phyloP scores from a whole-genome alignment of 2,113 vertebrate species.

The Coryphaenoides rupestris region DNA sequence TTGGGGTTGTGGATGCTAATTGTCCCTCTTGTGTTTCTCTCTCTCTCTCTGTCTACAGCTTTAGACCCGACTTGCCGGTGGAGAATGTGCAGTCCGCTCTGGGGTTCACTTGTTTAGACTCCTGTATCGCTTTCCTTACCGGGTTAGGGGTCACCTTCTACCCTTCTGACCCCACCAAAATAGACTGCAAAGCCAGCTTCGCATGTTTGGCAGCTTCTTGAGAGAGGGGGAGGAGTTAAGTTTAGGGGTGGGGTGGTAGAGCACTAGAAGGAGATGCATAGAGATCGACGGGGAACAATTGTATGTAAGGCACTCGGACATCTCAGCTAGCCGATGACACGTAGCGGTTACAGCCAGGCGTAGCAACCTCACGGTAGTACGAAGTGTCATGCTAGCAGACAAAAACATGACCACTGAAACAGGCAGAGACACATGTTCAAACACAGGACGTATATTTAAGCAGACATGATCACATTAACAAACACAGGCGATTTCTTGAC shows the following conservation, averaged over 20 bases:
- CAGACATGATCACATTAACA: no score
- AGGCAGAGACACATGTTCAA: no score
- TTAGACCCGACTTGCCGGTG: slow-evolving; percentile 77
- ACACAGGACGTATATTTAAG: no score
- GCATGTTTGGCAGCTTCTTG: slow-evolving; percentile 79
- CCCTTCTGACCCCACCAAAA: slow-evolving; percentile 79
- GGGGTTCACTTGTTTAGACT: slow-evolving; percentile 84
- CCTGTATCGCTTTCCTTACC: slow-evolving; percentile 84
- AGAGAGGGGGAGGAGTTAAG: slow-evolving; percentile 19
- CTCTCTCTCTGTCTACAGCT: slow-evolving; percentile 57
- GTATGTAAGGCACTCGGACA: slow-evolving; percentile 47
- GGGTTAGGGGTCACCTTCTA: slow-evolving; percentile 80
- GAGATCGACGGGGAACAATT: slow-evolving; percentile 28
- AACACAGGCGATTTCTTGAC: no score
- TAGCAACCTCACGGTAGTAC: no score
- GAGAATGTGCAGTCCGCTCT: slow-evolving; percentile 87
- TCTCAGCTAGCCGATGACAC: slow-evolving; percentile 27
- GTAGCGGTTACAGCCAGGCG: neutral
- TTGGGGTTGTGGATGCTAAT: neutral
- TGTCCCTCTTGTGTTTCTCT: neutral
- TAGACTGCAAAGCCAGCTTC: slow-evolving; percentile 91
- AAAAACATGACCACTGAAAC: no score
- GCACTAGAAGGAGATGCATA: slow-evolving; percentile 16
- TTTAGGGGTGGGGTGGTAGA: slow-evolving; percentile 4
- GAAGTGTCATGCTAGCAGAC: no score